Evolutionary conservation across 1,140 invertebrate genomes (phyloP), one percentile per base, ranked within the genome.

Genomic region (Metopolophium dirhodum): DNA sequence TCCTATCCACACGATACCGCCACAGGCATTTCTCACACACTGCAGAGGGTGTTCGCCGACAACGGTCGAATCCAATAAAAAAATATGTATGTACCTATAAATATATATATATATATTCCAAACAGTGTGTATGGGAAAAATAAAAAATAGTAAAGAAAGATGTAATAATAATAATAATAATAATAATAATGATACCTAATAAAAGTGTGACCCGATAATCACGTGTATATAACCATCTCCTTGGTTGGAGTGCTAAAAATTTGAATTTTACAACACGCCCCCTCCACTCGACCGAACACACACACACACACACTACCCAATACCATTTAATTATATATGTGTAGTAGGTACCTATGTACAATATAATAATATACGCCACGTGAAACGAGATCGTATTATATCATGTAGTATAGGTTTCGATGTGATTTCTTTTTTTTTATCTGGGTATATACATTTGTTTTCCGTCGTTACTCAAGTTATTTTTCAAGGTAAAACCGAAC

Each of bases 181-280:
- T 47, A 86, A 87, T 87, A 87, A 87, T 49, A 47, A 49, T 87
- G 18, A 35, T 87, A 85, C 83, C 83, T 30, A 45, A 85, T 47
- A 87, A 87, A 87, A 87, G 11, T 87, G 86, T 49, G 86, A 87
- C 86, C 86, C 86, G 47, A 87, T 49, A 87, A 87, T 87, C 86
- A n/a, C 47, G 47, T 49, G 45, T 49, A 49, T 87, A 87, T 87
- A 49, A 87, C 30, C 23, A 47, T 86, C 30, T 49, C 20, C n/a
- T 47, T n/a, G 45, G 47, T 87, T 18, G 47, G 26, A 49, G 47
- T 87, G 86, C 47, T 87, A 87, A 87, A 87, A 87, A 51, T 87
- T 49, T 49, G 47, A 87, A 87, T 49, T 49, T 87, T 30, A 86
- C 26, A 37, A 83, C 83, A 85, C 83, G 83, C 83, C 83, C 37